Evolutionary conservation across 2,888 invertebrate species (phyloP), one percentile per base, ranked within the genome.

Genomic region (Tanytarsus gracilentus): DNA sequence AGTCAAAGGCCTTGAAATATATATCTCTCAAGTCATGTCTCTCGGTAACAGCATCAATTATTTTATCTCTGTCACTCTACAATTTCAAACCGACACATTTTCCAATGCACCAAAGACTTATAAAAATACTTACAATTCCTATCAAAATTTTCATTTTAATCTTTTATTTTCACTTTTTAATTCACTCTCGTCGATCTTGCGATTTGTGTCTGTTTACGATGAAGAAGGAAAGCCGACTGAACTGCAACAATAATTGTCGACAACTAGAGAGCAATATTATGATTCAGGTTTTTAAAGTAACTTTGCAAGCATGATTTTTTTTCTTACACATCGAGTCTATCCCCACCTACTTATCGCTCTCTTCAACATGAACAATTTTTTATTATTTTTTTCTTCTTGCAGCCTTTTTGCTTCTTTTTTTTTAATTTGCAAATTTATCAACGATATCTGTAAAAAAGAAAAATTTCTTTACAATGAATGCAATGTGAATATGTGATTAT

Each of bases 121-220:
- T n/a, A n/a, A n/a, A n/a, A n/a, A n/a, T n/a, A 58, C 58, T 48
- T 58, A 58, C 58, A 40, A 40, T 8, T 29, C 44, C 58, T 48
- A 58, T 48, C 9, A 58, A 29, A 48, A 39, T 48, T 48, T 30
- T 58, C 58, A 58, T 58, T 53, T 7, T 36, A 14, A 1, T 25
- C 30, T 52, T 8, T 23, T 16, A 30, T 11, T 33, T 39, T 55
- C 39, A 33, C 23, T 39, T 55, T 55, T 33, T 16, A n/a, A 27
- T 26, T 27, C 6, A 52, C n/a, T 21, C n/a, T 18, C 25, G 27
- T 8, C n/a, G 11, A 11, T 26, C 9, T 8, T 49, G 11, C 30
- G 21, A 52, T 29, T 40, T 40, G 9, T 33, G 11, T 44, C 11
- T 49, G 21, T 25, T 16, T 18, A 11, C 11, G 2, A 53, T 1